Base-by-base conservation (phyloP, 2,797 vertebrate species). In the Craterocephalus amniculus region DNA sequence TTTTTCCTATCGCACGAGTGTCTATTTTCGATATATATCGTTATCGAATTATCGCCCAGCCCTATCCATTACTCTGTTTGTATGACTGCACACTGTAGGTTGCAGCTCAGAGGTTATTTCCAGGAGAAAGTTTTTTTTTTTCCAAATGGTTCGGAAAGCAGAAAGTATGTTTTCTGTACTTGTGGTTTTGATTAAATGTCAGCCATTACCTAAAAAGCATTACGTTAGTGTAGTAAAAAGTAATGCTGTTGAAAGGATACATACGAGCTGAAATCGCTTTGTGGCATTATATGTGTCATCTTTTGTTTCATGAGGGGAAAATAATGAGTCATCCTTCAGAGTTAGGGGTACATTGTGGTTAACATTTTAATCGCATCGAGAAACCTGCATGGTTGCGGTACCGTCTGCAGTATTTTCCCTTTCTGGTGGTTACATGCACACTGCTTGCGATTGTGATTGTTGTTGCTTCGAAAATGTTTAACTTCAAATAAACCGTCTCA, bases 311-410 rank as follows among this genome's bases (percentile, higher is more conserved):
- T 7, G 4, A 43, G 0, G n/a, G 14, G 65, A 5, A 62, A 29
- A 6, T 16, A 31, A 0, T 40, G 38, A 58, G 38, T 0, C 5
- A 51, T 2, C 34, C 5, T 8, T 13, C 4, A 3, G 24, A 22
- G 43, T 63, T 5, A 16, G n/a, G 1, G 8, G 45, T 6, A 6
- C 14, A 0, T 0, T 64, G 70, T 64, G 85, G 81, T 84, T 73
- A 72, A 76, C 22, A 70, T 73, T 52, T 26, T 2, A 8, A 11
- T 35, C 0, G 0, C 10, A 26, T 3, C n/a, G 20, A 45, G 20
- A n/a, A 45, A n/a, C 43, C 43, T n/a, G 43, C 16, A 45, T n/a
- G 20, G 43, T n/a, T 45, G 43, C 20, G 43, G 20, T n/a, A 45
- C 20, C 20, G n/a, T 9, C 4, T 0, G 7, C 8, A 45, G 43